Percentiles rank a stretch among this genome's conserved stretches.
phyloP scores from a whole-genome alignment of 2,113 vertebrate genomes.

The Hemibates koningsi region DNA sequence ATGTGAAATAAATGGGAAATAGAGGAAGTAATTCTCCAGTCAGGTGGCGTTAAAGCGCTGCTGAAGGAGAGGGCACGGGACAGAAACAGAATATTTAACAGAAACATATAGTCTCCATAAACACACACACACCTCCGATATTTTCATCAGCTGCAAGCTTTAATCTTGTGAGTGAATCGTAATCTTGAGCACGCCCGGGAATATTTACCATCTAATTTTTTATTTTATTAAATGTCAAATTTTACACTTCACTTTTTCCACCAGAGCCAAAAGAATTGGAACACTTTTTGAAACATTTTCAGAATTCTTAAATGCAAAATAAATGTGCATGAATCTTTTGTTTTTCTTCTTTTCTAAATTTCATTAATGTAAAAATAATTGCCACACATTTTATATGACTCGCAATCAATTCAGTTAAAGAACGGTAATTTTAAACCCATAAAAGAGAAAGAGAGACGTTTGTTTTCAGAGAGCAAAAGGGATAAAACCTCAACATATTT shows the following conservation, averaged over 20 bases:
- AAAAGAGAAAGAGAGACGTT: not conserved
- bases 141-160: not conserved
- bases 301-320: not conserved
- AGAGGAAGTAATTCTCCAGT: not conserved
- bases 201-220: not conserved
- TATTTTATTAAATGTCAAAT: not conserved
- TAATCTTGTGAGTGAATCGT: not conserved
- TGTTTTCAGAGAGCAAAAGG: not conserved
- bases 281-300: not conserved
- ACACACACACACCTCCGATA: not conserved
- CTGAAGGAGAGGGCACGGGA: not conserved
- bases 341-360: not conserved
- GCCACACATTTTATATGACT: not conserved
- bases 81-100: not conserved
- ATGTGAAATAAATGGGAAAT: not conserved
- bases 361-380: not conserved
- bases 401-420: not conserved
- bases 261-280: not conserved
- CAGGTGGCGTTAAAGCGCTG: not conserved
- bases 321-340: not conserved
- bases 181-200: accelerated
- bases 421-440: not conserved
- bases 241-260: not conserved
- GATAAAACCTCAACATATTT: not conserved
- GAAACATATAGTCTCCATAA: not conserved